Evolutionary conservation across 2,113 vertebrate genomes (phyloP), one percentile per base, ranked within the genome.

Genomic region (Saguinus imperator): DNA sequence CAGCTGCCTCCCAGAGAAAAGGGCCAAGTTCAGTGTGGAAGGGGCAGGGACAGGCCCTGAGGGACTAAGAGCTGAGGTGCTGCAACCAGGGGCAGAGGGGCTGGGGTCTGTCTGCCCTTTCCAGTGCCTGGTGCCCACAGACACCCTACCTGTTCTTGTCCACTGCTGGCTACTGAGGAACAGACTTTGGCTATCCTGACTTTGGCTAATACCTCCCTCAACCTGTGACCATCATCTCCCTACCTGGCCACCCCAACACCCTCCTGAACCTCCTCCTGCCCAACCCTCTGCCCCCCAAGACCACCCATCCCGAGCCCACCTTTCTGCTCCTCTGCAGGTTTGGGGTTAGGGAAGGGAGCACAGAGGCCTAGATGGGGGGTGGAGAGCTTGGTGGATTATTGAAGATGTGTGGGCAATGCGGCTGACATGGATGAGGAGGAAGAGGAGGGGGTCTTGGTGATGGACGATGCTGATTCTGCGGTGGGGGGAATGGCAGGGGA

Each of bases 371-470:
- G 91, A 80, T 75, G 55, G 82, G 81, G 61, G 75, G 68, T 6
- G 2, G 35, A 75, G 93, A 91, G 87, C 83, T 73, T 68, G 66
- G 79, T 83, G 87, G 94, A 70, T 97, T 93, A 87, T 12, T 75
- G 94, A 96, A 96, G 92, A 66, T 64, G 66, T 91, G 72, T 27
- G 1, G 75, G 83, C 91, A 86, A 97, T 92, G 57, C 21, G 3
- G 94, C 91, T 93, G 95, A 96, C 87, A 96, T 7, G 79, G 96
- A 95, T 20, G 94, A 97, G 92, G 97, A 94, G 92, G 95, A 94
- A 95, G 96, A 97, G 96, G 96, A 97, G 97, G 90, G 95, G 97
- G 97, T 93, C 90, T 73, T 37, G 7, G 93, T 97, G 97, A 97
- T 97, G 96, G 92, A 94, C 79, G 64, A 81, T 72, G 79, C 95